Base-by-base conservation (phyloP, 2,888 invertebrate genomes). In the Nipponacmea schrenckii region DNA sequence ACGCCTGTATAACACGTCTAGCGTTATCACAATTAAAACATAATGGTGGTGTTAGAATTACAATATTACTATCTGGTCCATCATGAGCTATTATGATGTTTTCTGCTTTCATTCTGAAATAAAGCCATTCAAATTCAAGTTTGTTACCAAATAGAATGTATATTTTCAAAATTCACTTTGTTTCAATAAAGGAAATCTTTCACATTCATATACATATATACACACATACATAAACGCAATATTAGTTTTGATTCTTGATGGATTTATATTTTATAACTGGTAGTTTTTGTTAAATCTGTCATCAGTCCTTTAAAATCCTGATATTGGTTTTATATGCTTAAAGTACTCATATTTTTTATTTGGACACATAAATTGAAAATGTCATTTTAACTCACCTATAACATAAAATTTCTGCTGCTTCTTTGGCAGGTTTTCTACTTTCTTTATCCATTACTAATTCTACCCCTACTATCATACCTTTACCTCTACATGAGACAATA, bases 1-100 rank as follows among this genome's bases (percentile, higher is more conserved):
- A 76, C 5, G 80, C 79, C 67, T 84, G 81, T 8, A 85, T 77
- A 3, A 85, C 80, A 5, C 76, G 80, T 14, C 81, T 68, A 8
- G 85, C 85, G 71, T 86, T 85, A 67, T 85, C 85, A 73, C 79
- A 79, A 7, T 84, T 85, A 72, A 86, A 85, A 76, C 85, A 86
- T 81, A 86, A 78, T 0, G 86, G 85, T 17, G 86, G 86, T 7
- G 75, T 74, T 62, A 86, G 69, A 24, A 76, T 71, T 64, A 86
- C 77, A 14, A 85, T 80, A 74, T 86, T 86, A 72, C 82, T 84
- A 48, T 85, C 84, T 64, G 81, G 80, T 17, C 86, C 86, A 15
- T 83, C 84, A 75, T 83, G 81, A 15, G 80, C 78, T 12, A 83
- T 76, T 63, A 86, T 79, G 27, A 86, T 82, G 70, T 81, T 84